phyloP scores from a whole-genome alignment of 2,888 invertebrate genomes.

The Orgyia antiqua region DNA sequence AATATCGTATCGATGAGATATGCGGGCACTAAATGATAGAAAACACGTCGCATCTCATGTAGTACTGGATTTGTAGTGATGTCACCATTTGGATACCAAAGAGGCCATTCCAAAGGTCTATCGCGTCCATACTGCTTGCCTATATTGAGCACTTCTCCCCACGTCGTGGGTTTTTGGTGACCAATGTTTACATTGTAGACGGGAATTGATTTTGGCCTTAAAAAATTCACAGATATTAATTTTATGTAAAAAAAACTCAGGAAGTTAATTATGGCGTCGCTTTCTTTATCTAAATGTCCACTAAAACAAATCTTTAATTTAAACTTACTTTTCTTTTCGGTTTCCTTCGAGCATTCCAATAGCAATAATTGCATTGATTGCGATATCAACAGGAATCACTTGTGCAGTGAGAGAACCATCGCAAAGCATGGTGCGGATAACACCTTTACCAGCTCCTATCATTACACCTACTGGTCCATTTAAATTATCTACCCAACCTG shows the following conservation, averaged over 20 bases:
- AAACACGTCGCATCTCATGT: slow-evolving; percentile 82
- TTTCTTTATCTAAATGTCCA: no score
- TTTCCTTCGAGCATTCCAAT: slow-evolving; percentile 82
- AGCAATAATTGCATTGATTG: slow-evolving; percentile 87
- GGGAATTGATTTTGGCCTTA: slow-evolving; percentile 81
- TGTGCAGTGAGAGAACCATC: slow-evolving; percentile 83
- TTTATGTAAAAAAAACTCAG: no score
- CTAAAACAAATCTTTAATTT: no score
- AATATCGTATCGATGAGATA: slow-evolving; percentile 87
- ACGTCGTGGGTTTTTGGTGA: slow-evolving; percentile 87
- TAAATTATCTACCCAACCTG: slow-evolving; percentile 94
- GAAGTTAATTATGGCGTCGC: no score
- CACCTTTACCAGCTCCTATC: slow-evolving; percentile 90
- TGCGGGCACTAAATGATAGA: slow-evolving; percentile 88
- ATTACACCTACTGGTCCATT: slow-evolving; percentile 93
- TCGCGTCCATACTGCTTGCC: slow-evolving; percentile 82
- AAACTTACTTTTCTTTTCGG: slow-evolving; percentile 61
- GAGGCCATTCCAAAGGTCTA: slow-evolving; percentile 88
- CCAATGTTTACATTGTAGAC: slow-evolving; percentile 95
- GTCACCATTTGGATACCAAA: slow-evolving; percentile 92
- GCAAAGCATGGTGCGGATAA: slow-evolving; percentile 90
- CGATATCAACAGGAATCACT: slow-evolving; percentile 87
- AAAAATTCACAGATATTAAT: slow-evolving; percentile 24
- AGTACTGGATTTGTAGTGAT: slow-evolving; percentile 82
- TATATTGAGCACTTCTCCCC: slow-evolving; percentile 88